phyloP scores from a whole-genome alignment of 2,797 vertebrate genomes.

The Benthosema pterotum region DNA sequence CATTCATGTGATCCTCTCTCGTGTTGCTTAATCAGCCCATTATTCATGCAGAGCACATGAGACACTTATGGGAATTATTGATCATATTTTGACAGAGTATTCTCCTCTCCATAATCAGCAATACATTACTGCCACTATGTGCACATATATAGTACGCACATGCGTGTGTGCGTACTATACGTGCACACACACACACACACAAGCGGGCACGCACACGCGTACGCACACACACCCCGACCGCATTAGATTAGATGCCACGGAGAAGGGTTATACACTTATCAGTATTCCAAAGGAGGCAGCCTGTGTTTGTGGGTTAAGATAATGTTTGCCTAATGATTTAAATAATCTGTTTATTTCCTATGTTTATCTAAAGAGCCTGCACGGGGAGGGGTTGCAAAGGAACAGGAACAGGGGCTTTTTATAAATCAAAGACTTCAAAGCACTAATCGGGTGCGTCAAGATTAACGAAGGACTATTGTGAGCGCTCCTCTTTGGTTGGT shows the following conservation, averaged over 20 bases:
- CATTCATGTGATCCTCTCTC: slow-evolving; percentile 55
- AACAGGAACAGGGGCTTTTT: slow-evolving; percentile 59
- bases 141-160: slow-evolving; percentile 20
- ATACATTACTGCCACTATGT: slow-evolving; percentile 44
- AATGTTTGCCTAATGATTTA: slow-evolving; percentile 76
- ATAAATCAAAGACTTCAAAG: slow-evolving; percentile 77
- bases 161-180: no score
- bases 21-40: slow-evolving; percentile 64
- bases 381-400: slow-evolving; percentile 63
- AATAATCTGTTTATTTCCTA: slow-evolving; percentile 77
- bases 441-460: slow-evolving; percentile 68
- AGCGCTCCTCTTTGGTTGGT: slow-evolving; percentile 52
- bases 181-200: slow-evolving; percentile 1
- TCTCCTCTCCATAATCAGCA: slow-evolving; percentile 70
- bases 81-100: slow-evolving; percentile 76
- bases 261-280: slow-evolving; percentile 60
- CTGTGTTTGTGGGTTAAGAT: slow-evolving; percentile 66
- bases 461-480: slow-evolving; percentile 69
- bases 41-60: slow-evolving; percentile 64
- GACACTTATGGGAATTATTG: slow-evolving; percentile 74
- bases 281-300: slow-evolving; percentile 62
- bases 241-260: slow-evolving; percentile 41
- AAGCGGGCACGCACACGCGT: slow-evolving; percentile 10
- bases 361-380: slow-evolving; percentile 75
- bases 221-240: slow-evolving; percentile 26